Evolutionary conservation across 2,113 vertebrate species (phyloP).

Genomic region (Oriolus oriolus): DNA sequence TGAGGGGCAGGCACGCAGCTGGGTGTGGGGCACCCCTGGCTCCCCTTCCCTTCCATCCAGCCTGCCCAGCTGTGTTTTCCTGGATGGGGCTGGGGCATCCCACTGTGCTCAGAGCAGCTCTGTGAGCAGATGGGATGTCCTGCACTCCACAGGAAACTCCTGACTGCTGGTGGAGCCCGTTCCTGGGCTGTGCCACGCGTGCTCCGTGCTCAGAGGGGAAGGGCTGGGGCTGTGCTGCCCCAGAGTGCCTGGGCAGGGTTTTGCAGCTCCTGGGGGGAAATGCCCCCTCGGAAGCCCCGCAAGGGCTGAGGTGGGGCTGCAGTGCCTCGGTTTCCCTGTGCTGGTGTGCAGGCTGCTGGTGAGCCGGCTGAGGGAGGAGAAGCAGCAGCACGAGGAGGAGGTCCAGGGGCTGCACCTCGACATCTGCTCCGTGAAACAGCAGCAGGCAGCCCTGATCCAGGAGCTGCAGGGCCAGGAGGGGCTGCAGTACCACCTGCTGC

Average conservation of each 20-base stretch:
- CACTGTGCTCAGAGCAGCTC: not conserved
- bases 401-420: not conserved
- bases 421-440: too few species aligned
- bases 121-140: too few species aligned
- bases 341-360: conserved; percentile 69
- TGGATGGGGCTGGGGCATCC: not conserved
- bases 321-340: not conserved
- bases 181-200: not conserved
- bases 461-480: too few species aligned
- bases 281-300: too few species aligned
- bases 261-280: not conserved
- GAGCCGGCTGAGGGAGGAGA: conserved; percentile 69
- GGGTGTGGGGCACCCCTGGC: not conserved
- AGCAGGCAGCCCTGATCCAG: too few species aligned
- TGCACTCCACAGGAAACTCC: not conserved
- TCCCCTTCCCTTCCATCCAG: not conserved
- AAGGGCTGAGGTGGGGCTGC: not conserved
- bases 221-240: not conserved
- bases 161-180: not conserved
- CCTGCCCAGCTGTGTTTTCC: accelerated
- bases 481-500: not conserved
- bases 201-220: accelerated
- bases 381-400: conserved; percentile 64
- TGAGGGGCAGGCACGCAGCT: accelerated
- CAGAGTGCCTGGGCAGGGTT: too few species aligned